Conservation (phyloP, 37 sponge, comb jelly and placozoan genomes). For the Geodia barretti region DNA sequence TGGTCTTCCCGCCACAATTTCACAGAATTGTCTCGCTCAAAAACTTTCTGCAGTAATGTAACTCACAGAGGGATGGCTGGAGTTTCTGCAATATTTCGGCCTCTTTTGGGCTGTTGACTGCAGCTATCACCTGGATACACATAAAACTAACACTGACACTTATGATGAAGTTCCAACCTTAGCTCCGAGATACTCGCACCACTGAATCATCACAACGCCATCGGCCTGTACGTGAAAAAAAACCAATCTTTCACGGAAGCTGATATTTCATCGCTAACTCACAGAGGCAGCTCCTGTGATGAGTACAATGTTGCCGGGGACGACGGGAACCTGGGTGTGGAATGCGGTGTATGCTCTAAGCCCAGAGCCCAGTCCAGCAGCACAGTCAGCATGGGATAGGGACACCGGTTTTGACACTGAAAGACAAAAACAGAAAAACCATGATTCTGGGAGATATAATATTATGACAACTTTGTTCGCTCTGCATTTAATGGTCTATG, state of each 20-base stretch:
- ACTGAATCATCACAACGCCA: conserved; percentile 54
- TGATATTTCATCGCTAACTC: background rate
- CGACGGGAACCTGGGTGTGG: conserved; percentile 25
- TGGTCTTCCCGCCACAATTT: too few relatives aligned
- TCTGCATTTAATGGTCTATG: too few relatives aligned
- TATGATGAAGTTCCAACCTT: conserved; percentile 34
- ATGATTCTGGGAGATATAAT: too few relatives aligned
- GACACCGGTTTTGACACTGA: conserved; percentile 56
- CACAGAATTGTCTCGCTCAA: too few relatives aligned
- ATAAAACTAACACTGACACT: background rate
- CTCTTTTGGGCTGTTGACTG: conserved; percentile 65
- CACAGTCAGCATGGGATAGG: conserved; percentile 48
- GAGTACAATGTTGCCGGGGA: conserved; percentile 38
- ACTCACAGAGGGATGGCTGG: conserved; percentile 61
- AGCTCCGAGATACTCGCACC: conserved; percentile 44
- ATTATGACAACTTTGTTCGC: too few relatives aligned
- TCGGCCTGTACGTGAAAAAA: conserved; percentile 22
- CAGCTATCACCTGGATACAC: conserved; percentile 68
- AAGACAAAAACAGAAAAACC: background rate
- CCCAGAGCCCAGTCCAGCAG: conserved; percentile 61
- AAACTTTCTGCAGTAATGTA: too few relatives aligned
- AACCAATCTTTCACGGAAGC: background rate
- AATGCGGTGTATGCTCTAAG: conserved; percentile 70
- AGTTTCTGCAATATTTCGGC: conserved; percentile 41
- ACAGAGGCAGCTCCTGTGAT: conserved; percentile 55